Evolutionary conservation across 2,888 invertebrate genomes (phyloP), one percentile per base, ranked within the genome.

Genomic region (Chrysolina oricalcia): DNA sequence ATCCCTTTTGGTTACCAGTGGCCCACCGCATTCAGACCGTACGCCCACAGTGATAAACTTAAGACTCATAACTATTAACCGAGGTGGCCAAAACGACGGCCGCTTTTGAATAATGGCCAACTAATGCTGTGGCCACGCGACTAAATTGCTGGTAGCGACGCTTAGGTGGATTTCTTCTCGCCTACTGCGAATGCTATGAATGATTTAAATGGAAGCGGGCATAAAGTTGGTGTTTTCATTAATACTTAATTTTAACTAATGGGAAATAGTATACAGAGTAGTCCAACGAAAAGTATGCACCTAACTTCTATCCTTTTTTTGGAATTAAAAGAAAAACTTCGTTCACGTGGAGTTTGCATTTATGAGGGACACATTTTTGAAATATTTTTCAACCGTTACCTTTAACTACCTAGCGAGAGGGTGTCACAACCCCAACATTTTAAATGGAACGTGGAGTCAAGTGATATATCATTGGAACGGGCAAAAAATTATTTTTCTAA

Each of bases 21-120:
- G 53, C 13, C 53, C 53, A 53, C 53, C 53, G 53, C 53, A 53
- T 53, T 21, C 19, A 10, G 21, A 80, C 85, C 85, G 81, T 85
- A 84, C 83, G 81, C 82, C 82, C 80, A 82, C 85, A 84, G 81
- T 83, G 84, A 85, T 85, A 84, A 85, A 85, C 84, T 84, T 84
- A 81, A 84, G 85, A 85, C 85, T 86, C 84, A 83, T 85, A 85
- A 85, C 86, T 85, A 85, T 85, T 83, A 85, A 84, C 83, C 84
- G 84, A 83, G 82, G 83, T 81, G 84, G 83, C 81, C 80, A 81
- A 80, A 80, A 76, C 83, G 82, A 81, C 83, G 82, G 81, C 81
- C 81, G 83, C 79, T 82, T 82, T 83, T 86, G 85, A 85, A 85
- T 86, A 85, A 86, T 85, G 81, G 82, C 81, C 83, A 83, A 82